These are phyloP conservation scores for Salvelinus namaycush DNA, from an alignment of 2,113 vertebrate species.

Conservation along the genomic window DNA sequence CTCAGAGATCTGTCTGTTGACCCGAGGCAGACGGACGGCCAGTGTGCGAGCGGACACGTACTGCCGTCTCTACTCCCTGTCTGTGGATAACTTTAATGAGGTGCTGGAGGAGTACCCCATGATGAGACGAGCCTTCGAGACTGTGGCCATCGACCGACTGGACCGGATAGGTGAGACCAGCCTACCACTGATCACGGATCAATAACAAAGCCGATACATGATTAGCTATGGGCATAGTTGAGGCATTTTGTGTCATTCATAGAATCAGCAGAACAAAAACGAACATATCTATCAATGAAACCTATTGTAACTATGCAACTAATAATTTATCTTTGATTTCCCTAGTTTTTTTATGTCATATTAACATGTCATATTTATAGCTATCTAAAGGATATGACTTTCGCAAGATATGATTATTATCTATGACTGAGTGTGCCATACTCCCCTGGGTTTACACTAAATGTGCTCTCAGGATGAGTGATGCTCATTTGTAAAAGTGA, in stretches of 20 bases:
- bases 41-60: slow-evolving; percentile 94
- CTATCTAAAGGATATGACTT: background rate
- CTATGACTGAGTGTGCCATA: background rate
- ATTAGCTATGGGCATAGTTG: too few relatives aligned
- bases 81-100: slow-evolving; percentile 97
- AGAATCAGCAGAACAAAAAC: background rate
- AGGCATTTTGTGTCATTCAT: background rate
- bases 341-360: too few relatives aligned
- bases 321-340: too few relatives aligned
- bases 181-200: background rate
- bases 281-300: background rate
- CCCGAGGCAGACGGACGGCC: slow-evolving; percentile 90
- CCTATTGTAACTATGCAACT: too few relatives aligned
- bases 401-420: background rate
- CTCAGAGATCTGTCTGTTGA: slow-evolving; percentile 94
- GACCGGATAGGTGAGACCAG: slow-evolving; percentile 88
- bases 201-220: too few relatives aligned
- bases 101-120: slow-evolving; percentile 98
- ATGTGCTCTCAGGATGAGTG: background rate
- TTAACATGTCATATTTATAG: too few relatives aligned
- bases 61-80: slow-evolving; percentile 93
- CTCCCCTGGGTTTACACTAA: background rate
- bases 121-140: slow-evolving; percentile 97
- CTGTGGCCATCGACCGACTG: slow-evolving; percentile 93
- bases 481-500: slow-evolving; percentile 3